phyloP scores from a whole-genome alignment of 2,888 invertebrate genomes.

The Dasypogon diadema region DNA sequence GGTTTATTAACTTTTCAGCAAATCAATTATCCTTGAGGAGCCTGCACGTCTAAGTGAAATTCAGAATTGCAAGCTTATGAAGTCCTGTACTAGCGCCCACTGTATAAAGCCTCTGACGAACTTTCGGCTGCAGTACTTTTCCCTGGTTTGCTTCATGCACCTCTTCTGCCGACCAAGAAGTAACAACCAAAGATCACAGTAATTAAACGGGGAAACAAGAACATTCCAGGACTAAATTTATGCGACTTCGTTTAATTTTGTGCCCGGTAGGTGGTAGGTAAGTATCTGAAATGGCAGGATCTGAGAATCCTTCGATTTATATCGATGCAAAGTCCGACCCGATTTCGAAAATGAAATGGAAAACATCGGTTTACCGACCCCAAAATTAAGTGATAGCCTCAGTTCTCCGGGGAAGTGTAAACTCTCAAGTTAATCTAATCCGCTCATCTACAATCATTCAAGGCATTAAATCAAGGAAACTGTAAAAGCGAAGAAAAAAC shows the following conservation, averaged over 20 bases:
- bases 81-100: too few species aligned
- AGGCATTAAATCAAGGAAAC: conserved; percentile 12
- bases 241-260: conserved; percentile 6
- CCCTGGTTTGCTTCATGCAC: too few species aligned
- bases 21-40: conserved; percentile 7
- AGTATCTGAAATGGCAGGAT: not conserved
- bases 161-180: too few species aligned
- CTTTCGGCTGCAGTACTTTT: too few species aligned
- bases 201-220: not conserved
- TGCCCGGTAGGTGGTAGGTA: not conserved
- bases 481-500: not conserved
- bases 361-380: not conserved
- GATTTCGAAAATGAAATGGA: not conserved
- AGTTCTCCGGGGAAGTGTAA: not conserved
- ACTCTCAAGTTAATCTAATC: not conserved
- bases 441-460: conserved; percentile 1
- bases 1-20: conserved; percentile 22
- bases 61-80: too few species aligned
- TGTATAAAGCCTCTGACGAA: too few species aligned
- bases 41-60: too few species aligned
- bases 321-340: not conserved
- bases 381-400: conserved; percentile 1
- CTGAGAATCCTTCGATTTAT: not conserved
- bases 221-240: not conserved
- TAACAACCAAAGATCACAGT: not conserved